Percentiles rank a stretch among this genome's conserved stretches.
Evolutionary conservation across 1,140 invertebrate species (phyloP).

Genomic region (Lysiphlebus fabarum): DNA sequence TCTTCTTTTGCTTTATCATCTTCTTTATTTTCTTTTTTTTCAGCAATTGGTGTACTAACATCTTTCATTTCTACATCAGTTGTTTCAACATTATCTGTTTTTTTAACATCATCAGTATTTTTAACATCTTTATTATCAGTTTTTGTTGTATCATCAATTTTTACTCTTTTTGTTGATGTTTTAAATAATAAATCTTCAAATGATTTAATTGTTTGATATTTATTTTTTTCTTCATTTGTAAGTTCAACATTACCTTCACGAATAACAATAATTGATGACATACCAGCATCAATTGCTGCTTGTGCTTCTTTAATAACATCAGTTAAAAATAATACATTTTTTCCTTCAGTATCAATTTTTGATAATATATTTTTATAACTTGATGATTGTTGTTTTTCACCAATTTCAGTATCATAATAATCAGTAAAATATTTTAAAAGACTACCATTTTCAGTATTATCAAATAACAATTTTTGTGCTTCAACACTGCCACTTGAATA

Average conservation of each 20-base stretch:
- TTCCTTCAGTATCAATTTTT: slow-evolving; percentile 61
- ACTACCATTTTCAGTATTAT: slow-evolving; percentile 73
- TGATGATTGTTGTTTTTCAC: slow-evolving; percentile 68
- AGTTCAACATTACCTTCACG: slow-evolving; percentile 75
- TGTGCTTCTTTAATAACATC: slow-evolving; percentile 79
- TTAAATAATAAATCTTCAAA: slow-evolving; percentile 56
- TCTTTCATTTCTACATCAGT: slow-evolving; percentile 38
- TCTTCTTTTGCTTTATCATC: slow-evolving; percentile 13
- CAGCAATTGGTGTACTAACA: slow-evolving; percentile 29
- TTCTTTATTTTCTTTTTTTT: slow-evolving; percentile 18
- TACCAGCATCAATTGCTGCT: slow-evolving; percentile 73
- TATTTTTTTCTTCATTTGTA: slow-evolving; percentile 58
- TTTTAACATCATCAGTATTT: background rate
- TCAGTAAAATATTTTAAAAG: slow-evolving; percentile 70
- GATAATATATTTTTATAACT: slow-evolving; percentile 76
- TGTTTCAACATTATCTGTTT: slow-evolving; percentile 28
- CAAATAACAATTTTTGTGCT: slow-evolving; percentile 86
- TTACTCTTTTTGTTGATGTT: slow-evolving; percentile 45
- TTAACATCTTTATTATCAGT: slow-evolving; percentile 32
- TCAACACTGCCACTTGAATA: slow-evolving; percentile 91
- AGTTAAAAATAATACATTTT: slow-evolving; percentile 79
- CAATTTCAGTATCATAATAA: slow-evolving; percentile 84
- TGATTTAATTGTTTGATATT: slow-evolving; percentile 60
- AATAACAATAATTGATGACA: slow-evolving; percentile 65
- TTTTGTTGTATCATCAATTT: slow-evolving; percentile 36